Evolutionary conservation across 2,888 invertebrate species (phyloP), one percentile per base, ranked within the genome.

Genomic region (Tribolium freemani): DNA sequence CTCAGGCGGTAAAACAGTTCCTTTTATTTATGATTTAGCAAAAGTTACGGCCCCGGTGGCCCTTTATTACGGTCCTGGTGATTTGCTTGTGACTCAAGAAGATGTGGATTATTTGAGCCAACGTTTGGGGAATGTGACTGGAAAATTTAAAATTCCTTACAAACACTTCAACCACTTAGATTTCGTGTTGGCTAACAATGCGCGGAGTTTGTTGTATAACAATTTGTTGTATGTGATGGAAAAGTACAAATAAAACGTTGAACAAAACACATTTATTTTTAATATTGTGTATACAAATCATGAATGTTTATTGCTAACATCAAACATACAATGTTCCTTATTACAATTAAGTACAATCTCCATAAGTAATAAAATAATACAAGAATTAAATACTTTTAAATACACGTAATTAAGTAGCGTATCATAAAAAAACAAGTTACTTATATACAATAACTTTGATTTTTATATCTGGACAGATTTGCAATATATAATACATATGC

Each of bases 101-200:
- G 92, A 93, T 80, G 90, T 92, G 1, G 86, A 89, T 66, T 87
- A 86, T 69, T 82, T 93, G 20, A 88, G 88, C 46, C 83, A 80
- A 8, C 87, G 87, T 82, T 88, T 89, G 74, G 90, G 88, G 68
- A 90, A 88, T 77, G 86, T 89, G 50, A 87, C 90, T 2, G 89
- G 89, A 9, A 87, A 89, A 74, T 90, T 90, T 84, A 84, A 88
- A 51, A 88, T 93, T 6, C 88, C 90, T 0, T 85, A 89, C 79
- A 79, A 86, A 1, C 84, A 85, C 4, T 93, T 93, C 80, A 92
- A 90, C 81, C 93, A 94, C 82, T 81, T 93, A 72, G 93, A 94
- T 81, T 93, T 92, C 81, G 85, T 92, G 75, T 92, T 91, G 90
- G 93, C 90, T 9, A 89, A 89, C 9, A 88, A 92, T 81, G 90